Base-by-base conservation (phyloP, 2,113 vertebrate species). In the Lates calcarifer region DNA sequence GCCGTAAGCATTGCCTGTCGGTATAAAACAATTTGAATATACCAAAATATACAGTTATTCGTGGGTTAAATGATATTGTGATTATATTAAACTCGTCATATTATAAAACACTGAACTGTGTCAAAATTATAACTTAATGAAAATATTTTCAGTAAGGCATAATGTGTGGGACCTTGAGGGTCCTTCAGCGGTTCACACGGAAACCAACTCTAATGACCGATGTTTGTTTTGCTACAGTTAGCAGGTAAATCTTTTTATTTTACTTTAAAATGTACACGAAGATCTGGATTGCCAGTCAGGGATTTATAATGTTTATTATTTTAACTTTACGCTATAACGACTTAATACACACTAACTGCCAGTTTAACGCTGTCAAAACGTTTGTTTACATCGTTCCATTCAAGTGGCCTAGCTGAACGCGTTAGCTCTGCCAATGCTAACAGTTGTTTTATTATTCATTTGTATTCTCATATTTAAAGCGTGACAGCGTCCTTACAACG, bases 181-280 rank as follows among this genome's bases (percentile, higher is more conserved):
- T 92, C 93, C 88, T 92, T 58, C 28, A 0, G 49, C 22, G 11
- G 65, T 86, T 86, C 65, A 89, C 86, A 86, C 87, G 81, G 92
- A 92, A 92, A 79, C 79, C 45, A 77, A 58, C 82, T 85, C 64
- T 70, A 49, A 72, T 76, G 77, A 75, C 90, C 86, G 90, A 94
- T 93, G 93, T 92, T 93, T 94, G 91, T 93, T 94, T 89, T 92
- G 89, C 83, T 89, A 81, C 75, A 66, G 63, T 56, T 84, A 85
- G 88, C 85, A 93, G 94, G 94, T 94, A 94, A 94, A 71, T 10
- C 2, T 18, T 29, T n/a, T 26, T 1, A 14, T 33, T 76, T 68
- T 62, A 58, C 1, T 1, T 1, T 5, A 0, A 28, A 1, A 35
- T 77, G 71, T 29, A 43, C 10, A 22, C 5, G 4, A 11, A 33